phyloP scores from a whole-genome alignment of 2,888 invertebrate species.

The Trissolcus japonicus region DNA sequence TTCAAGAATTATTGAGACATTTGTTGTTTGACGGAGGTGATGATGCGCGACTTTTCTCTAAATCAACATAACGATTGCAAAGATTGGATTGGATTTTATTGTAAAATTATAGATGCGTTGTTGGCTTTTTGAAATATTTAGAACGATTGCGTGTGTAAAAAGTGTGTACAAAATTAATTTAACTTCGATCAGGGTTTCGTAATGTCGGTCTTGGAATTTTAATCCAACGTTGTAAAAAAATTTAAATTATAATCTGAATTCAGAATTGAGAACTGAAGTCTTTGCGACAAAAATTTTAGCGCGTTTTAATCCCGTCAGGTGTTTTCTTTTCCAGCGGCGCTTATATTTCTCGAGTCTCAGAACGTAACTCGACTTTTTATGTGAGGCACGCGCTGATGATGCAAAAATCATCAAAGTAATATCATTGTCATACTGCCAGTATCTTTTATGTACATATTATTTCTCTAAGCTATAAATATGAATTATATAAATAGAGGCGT shows the following conservation, averaged over 20 bases:
- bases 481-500: constrained; percentile 59
- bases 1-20: constrained; percentile 1
- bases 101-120: constrained; percentile 38
- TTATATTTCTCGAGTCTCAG: not conserved
- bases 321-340: not conserved
- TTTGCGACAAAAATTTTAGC: not conserved
- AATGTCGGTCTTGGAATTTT: no score
- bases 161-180: constrained; percentile 1
- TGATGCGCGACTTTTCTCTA: constrained; percentile 14
- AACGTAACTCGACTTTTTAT: not conserved
- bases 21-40: constrained; percentile 19
- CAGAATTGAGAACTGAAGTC: constrained; percentile 4
- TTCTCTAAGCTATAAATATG: constrained; percentile 60
- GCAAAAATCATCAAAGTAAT: not conserved
- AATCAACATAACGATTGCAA: constrained; percentile 17
- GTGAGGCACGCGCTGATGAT: constrained; percentile 3
- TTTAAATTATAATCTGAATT: not conserved
- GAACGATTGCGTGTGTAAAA: no score
- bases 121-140: constrained; percentile 6
- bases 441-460: constrained; percentile 69
- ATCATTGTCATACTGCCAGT: constrained; percentile 68
- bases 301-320: constrained; percentile 7
- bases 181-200: no score
- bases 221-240: no score
- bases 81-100: constrained; percentile 43